These are phyloP conservation scores for Stratiomys singularior DNA, from an alignment of 2,888 invertebrate genomes.

Conservation along the genomic window DNA sequence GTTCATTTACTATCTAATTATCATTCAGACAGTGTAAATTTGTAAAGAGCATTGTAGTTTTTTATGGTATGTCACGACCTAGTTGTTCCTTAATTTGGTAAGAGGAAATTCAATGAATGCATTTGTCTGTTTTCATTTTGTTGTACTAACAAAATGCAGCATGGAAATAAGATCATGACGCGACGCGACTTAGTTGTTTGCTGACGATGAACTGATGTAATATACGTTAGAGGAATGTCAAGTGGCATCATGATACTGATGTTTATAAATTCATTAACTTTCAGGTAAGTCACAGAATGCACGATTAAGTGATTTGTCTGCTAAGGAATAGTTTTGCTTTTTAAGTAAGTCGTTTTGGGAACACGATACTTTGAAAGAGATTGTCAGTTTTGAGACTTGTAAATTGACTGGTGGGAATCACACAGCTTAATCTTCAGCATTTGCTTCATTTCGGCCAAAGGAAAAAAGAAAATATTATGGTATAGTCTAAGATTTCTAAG, in stretches of 20 bases:
- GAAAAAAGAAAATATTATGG: too few species aligned
- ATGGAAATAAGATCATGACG: not conserved
- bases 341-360: too few species aligned
- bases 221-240: slow-evolving; percentile 22
- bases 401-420: too few species aligned
- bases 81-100: slow-evolving; percentile 5
- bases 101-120: slow-evolving; percentile 9
- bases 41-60: not conserved
- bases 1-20: too few species aligned
- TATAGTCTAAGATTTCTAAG: too few species aligned
- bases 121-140: slow-evolving; percentile 9
- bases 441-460: too few species aligned
- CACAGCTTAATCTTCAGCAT: too few species aligned
- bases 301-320: slow-evolving; percentile 12
- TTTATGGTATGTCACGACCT: slow-evolving; percentile 7
- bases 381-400: too few species aligned
- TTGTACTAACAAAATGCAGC: not conserved
- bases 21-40: too few species aligned
- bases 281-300: slow-evolving; percentile 6
- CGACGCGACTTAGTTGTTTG: not conserved
- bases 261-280: slow-evolving; percentile 21
- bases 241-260: slow-evolving; percentile 16
- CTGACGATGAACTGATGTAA: not conserved
- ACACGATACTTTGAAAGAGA: too few species aligned
- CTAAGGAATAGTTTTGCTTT: not conserved